Evolutionary conservation across 2,888 invertebrate species (phyloP).

Genomic region (Cryptus viduatorius): DNA sequence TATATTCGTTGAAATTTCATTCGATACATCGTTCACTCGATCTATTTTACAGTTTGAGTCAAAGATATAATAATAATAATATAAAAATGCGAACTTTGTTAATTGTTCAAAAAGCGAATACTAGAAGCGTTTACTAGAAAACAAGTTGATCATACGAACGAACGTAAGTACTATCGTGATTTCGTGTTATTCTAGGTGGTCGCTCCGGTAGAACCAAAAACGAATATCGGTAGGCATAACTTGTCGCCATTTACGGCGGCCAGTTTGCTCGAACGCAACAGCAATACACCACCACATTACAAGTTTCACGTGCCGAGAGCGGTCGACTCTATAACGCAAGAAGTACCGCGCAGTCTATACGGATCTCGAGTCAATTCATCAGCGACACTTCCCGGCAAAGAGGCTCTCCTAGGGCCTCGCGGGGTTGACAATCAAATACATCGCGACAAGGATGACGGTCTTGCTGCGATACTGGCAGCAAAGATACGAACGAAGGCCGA

Average conservation of each 20-base stretch:
- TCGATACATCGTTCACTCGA: too few relatives aligned
- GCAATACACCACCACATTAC: constrained; percentile 86
- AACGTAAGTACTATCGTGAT: constrained; percentile 17
- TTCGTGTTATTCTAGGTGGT: constrained; percentile 76
- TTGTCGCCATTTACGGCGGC: constrained; percentile 87
- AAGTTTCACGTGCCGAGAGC: constrained; percentile 90
- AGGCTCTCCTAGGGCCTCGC: constrained; percentile 79
- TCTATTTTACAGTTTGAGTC: too few relatives aligned
- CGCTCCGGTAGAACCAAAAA: constrained; percentile 84
- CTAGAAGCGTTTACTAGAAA: not conserved
- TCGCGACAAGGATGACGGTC: constrained; percentile 85
- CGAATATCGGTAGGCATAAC: constrained; percentile 86
- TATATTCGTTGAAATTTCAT: too few relatives aligned
- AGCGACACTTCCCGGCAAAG: constrained; percentile 80
- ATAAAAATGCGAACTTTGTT: not conserved
- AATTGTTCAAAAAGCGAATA: not conserved
- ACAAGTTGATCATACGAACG: not conserved
- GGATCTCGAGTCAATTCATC: constrained; percentile 80
- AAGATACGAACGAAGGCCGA: constrained; percentile 95
- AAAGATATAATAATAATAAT: too few relatives aligned
- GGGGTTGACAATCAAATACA: constrained; percentile 81
- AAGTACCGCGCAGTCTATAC: constrained; percentile 80
- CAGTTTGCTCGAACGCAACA: constrained; percentile 85
- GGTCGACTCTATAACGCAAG: constrained; percentile 88
- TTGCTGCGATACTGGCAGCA: constrained; percentile 89